These are phyloP conservation scores for Rutilus rutilus DNA, from an alignment of 2,113 vertebrate genomes.

Conservation along the genomic window DNA sequence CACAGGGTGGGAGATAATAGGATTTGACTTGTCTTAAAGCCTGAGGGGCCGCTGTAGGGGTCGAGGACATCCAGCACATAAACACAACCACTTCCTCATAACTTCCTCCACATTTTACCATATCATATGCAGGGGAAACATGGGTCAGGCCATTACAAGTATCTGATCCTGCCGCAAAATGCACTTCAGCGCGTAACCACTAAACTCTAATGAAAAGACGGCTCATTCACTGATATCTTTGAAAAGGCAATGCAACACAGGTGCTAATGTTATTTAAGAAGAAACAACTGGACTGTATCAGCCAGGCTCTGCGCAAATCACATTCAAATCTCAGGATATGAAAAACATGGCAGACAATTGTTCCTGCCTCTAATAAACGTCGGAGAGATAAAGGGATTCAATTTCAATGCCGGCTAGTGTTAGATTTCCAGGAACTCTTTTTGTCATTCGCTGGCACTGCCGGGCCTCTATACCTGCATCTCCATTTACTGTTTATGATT, in stretches of 20 bases:
- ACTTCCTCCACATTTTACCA: not conserved
- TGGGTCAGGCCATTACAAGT: constrained; percentile 16
- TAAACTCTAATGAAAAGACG: constrained; percentile 22
- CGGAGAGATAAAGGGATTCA: constrained; percentile 34
- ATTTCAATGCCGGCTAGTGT: constrained; percentile 13
- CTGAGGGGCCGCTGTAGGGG: constrained; percentile 27
- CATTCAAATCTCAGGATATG: constrained; percentile 43
- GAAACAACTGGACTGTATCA: constrained; percentile 33
- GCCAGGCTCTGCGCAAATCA: constrained; percentile 18
- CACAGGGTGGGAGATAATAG: constrained; percentile 48
- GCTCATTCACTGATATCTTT: constrained; percentile 1
- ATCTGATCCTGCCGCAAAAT: not conserved
- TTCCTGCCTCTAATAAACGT: constrained; percentile 33
- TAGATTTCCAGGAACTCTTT: constrained; percentile 48
- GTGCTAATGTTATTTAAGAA: constrained; percentile 19
- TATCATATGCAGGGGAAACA: not conserved
- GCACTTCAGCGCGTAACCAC: constrained; percentile 10
- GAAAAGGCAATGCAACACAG: constrained; percentile 3
- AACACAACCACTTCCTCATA: not conserved
- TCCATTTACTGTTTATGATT: constrained; percentile 55
- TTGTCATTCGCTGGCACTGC: constrained; percentile 40
- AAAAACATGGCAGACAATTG: constrained; percentile 42
- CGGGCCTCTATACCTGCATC: constrained; percentile 30
- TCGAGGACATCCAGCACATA: constrained; percentile 35
- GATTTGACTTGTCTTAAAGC: constrained; percentile 56